Evolutionary conservation across 2,888 invertebrate species (phyloP).

Genomic region (Ormyrus rosae): DNA sequence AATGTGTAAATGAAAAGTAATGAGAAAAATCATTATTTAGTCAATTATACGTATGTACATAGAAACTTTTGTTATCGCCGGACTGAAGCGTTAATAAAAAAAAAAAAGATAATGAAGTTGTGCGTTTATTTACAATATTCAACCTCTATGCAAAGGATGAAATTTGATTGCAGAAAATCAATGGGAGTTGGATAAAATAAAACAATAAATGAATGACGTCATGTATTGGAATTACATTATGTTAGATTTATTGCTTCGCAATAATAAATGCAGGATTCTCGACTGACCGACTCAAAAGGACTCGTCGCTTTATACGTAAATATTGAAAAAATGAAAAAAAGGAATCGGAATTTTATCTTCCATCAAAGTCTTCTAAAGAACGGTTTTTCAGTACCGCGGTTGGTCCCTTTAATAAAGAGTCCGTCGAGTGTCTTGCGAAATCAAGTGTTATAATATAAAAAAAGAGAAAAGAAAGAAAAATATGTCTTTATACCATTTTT

Average conservation of each 20-base stretch:
- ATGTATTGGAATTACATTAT: slow-evolving; percentile 50
- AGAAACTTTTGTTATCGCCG: slow-evolving; percentile 60
- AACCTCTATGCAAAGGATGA: slow-evolving; percentile 33
- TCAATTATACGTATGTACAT: slow-evolving; percentile 50
- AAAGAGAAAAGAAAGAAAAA: slow-evolving; percentile 48
- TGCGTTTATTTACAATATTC: slow-evolving; percentile 37
- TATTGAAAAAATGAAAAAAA: slow-evolving; percentile 33
- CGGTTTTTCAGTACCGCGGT: slow-evolving; percentile 20
- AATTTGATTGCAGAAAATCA: slow-evolving; percentile 28
- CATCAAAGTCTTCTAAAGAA: slow-evolving; percentile 46
- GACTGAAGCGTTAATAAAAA: slow-evolving; percentile 63
- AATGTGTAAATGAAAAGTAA: slow-evolving; percentile 47
- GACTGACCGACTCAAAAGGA: slow-evolving; percentile 28
- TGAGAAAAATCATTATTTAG: slow-evolving; percentile 44
- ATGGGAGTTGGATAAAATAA: slow-evolving; percentile 34
- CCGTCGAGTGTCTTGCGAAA: slow-evolving; percentile 39
- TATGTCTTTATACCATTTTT: slow-evolving; percentile 53
- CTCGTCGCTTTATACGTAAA: slow-evolving; percentile 34
- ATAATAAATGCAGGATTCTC: slow-evolving; percentile 41
- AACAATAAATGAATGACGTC: slow-evolving; percentile 37
- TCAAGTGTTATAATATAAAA: slow-evolving; percentile 49
- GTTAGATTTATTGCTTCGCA: slow-evolving; percentile 53
- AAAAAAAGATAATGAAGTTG: slow-evolving; percentile 17
- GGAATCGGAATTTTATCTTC: slow-evolving; percentile 31
- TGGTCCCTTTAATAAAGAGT: slow-evolving; percentile 21